Conservation (phyloP, 1,140 invertebrate species). For the Tigriopus japonicus region DNA sequence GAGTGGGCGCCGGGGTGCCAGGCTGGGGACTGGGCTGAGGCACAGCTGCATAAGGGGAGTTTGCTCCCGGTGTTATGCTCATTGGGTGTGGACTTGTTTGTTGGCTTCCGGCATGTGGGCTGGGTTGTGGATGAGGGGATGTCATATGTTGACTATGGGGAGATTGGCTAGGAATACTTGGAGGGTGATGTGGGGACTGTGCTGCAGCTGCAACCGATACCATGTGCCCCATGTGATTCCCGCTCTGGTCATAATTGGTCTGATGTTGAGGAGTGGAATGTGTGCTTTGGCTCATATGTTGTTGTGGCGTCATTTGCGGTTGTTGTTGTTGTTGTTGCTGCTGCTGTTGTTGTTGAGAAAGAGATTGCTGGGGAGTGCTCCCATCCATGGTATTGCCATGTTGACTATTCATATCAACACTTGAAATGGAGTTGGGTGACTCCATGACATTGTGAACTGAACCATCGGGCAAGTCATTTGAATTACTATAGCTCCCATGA, state of each 20-base stretch:
- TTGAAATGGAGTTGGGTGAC: constrained; percentile 65
- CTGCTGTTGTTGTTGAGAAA: constrained; percentile 12
- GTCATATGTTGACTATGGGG: neutral
- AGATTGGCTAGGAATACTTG: neutral
- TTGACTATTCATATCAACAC: constrained; percentile 52
- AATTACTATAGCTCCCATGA: constrained; percentile 48
- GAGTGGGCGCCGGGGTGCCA: neutral
- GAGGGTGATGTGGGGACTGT: neutral
- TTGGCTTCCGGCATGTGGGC: neutral
- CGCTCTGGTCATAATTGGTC: too few species aligned
- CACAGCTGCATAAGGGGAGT: neutral
- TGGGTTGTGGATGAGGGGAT: neutral
- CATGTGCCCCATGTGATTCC: too few species aligned
- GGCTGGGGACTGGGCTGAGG: neutral
- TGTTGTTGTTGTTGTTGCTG: neutral
- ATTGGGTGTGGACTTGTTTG: neutral
- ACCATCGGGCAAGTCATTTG: constrained; percentile 42
- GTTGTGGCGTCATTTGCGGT: neutral
- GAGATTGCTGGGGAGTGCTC: constrained; percentile 16
- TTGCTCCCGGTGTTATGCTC: neutral
- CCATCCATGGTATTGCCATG: constrained; percentile 23
- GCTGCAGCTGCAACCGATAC: neutral
- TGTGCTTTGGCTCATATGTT: neutral
- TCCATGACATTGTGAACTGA: constrained; percentile 55
- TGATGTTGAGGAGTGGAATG: too few species aligned